Conservation (phyloP, 1,140 invertebrate species). For the Drosophila rhopaloa region DNA sequence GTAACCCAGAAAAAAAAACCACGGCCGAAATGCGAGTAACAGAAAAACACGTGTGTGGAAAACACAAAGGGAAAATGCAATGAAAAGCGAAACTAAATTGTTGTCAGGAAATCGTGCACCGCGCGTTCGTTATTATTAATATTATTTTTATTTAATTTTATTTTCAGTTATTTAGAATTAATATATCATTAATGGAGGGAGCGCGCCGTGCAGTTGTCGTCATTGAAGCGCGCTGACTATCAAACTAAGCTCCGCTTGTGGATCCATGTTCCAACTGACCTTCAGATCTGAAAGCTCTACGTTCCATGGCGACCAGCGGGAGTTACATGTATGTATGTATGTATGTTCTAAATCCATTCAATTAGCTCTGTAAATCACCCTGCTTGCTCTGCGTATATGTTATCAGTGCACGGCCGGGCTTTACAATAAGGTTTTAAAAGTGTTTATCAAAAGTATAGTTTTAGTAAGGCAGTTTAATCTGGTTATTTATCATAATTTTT, state of each 20-base stretch:
- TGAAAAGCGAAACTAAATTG: constrained; percentile 41
- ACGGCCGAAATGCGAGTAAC: constrained; percentile 63
- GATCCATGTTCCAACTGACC: constrained; percentile 69
- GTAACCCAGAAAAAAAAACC: constrained; percentile 51
- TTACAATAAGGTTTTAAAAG: too few species aligned
- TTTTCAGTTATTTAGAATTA: not conserved
- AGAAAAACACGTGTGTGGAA: constrained; percentile 66
- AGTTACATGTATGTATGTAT: not conserved
- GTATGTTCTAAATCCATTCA: not conserved
- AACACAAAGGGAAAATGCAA: constrained; percentile 40
- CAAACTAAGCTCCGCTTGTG: constrained; percentile 13
- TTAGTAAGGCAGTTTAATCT: too few species aligned
- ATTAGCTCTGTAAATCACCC: too few species aligned
- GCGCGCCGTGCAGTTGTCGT: constrained; percentile 61
- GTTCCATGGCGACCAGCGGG: not conserved
- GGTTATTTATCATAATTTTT: too few species aligned
- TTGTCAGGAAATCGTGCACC: constrained; percentile 39
- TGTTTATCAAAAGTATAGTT: too few species aligned
- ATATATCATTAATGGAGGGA: constrained; percentile 44
- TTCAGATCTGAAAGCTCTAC: constrained; percentile 46
- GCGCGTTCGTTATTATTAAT: not conserved
- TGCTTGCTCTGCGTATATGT: too few species aligned
- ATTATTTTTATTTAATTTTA: constrained; percentile 12
- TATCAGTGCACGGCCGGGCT: too few species aligned
- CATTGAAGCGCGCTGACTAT: constrained; percentile 72